phyloP scores from a whole-genome alignment of 2,888 invertebrate species.

The Mycalesis mineus region DNA sequence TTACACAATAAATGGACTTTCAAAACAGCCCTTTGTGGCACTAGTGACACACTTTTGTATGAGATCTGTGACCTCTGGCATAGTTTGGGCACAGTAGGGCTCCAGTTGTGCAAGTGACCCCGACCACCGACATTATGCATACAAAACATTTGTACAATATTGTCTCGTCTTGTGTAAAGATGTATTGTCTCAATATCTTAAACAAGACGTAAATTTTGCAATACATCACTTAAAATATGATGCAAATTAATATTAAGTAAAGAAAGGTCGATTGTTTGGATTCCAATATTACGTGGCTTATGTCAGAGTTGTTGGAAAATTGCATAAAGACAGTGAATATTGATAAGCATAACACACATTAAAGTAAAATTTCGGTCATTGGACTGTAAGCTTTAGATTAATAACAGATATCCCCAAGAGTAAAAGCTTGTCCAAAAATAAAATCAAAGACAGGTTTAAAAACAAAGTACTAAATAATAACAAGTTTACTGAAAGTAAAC shows the following conservation, averaged over 20 bases:
- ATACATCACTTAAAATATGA: background rate
- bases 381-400: too few relatives aligned
- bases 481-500: too few relatives aligned
- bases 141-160: slow-evolving; percentile 8
- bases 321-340: too few relatives aligned
- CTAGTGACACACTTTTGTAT: background rate
- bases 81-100: slow-evolving; percentile 6
- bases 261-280: background rate
- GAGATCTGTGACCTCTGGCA: slow-evolving; percentile 1
- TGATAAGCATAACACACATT: too few relatives aligned
- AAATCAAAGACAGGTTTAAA: too few relatives aligned
- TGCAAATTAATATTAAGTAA: background rate
- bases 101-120: slow-evolving; percentile 17
- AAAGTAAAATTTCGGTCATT: too few relatives aligned
- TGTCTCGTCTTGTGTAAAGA: slow-evolving; percentile 18
- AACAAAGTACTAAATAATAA: too few relatives aligned
- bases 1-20: slow-evolving; percentile 13
- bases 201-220: slow-evolving; percentile 3
- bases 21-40: slow-evolving; percentile 13
- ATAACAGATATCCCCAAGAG: too few relatives aligned
- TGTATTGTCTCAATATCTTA: slow-evolving; percentile 13
- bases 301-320: background rate
- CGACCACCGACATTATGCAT: slow-evolving; percentile 15
- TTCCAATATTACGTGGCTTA: background rate
- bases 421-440: too few relatives aligned